Conservation (phyloP, 2,888 invertebrate genomes). For the Drosophila neutralis region DNA sequence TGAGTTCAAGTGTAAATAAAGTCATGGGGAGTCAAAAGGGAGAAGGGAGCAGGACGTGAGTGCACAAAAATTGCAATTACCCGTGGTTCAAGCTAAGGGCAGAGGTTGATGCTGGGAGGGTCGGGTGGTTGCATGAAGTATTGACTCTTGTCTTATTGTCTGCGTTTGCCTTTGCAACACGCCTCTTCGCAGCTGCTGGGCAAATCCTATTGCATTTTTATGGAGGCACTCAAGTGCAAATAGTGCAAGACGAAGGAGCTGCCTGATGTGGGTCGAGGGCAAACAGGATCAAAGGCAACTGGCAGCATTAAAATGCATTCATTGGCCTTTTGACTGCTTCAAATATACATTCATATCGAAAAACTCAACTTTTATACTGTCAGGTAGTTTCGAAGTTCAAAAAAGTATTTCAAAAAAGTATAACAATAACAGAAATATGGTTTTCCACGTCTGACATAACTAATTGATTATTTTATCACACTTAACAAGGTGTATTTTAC, state of each 20-base stretch:
- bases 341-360: slow-evolving; percentile 5
- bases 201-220: slow-evolving; percentile 47
- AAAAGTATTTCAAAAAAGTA: no score
- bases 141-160: slow-evolving; percentile 29
- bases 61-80: slow-evolving; percentile 63
- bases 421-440: not conserved
- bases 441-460: not conserved
- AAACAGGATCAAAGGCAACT: slow-evolving; percentile 4
- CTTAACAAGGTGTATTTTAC: not conserved
- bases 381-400: not conserved
- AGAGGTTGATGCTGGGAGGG: no score
- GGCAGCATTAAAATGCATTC: slow-evolving; percentile 50
- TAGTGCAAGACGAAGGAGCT: slow-evolving; percentile 28
- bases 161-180: slow-evolving; percentile 1
- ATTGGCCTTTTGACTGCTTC: slow-evolving; percentile 45
- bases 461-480: not conserved
- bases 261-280: not conserved
- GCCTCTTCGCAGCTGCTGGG: slow-evolving; percentile 10
- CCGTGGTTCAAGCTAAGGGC: slow-evolving; percentile 15
- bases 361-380: slow-evolving; percentile 12
- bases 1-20: slow-evolving; percentile 70
- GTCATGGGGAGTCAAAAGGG: slow-evolving; percentile 34
- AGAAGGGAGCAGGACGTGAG: slow-evolving; percentile 49
- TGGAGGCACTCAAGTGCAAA: slow-evolving; percentile 52
- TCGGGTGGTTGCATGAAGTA: not conserved